Base-by-base conservation (phyloP, 2,113 vertebrate genomes). In the Alosa alosa region DNA sequence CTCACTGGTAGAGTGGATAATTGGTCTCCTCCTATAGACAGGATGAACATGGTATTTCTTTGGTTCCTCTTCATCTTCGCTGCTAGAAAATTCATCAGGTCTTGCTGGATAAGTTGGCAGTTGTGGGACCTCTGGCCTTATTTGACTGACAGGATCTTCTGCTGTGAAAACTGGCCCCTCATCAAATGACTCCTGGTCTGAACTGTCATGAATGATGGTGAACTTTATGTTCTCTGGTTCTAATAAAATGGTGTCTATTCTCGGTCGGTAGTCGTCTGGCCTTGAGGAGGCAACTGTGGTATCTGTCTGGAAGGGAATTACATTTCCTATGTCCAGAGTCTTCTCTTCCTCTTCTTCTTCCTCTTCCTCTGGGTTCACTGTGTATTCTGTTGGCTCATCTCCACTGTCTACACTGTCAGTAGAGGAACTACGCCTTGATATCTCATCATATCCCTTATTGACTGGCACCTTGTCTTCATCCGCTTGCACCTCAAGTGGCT, bases 321-420 rank as follows among this genome's bases (percentile, higher is more conserved):
- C 17, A 44, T 86, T 84, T 50, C 25, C 44, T 82, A 45, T 22
- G 15, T 39, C 45, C 2, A 68, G n/a, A 49, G 60, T 57, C 64
- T 82, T 81, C 72, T 64, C n/a, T 22, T 64, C 60, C 22, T 64
- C 60, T 22, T 87, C 50, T 39, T 89, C 84, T 68, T 90, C 85
- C 17, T 87, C 88, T 47, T 45, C 60, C 8, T 91, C 90, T 85
- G 86, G 85, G 81, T 94, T 94, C 9, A 93, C 89, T 11, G 83
- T 91, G 87, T 94, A 92, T 36, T 89, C 60, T 86, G 91, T 93
- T 36, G 81, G 86, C 68, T 91, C 91, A 82, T 86, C 52, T 3
- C 85, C 91, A 91, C 84, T 85, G 31, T 87, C 87, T 84, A n/a
- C 93, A 92, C 93, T 94, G 55, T 91, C n/a, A 49, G 84, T 55